Conservation (phyloP, 2,797 vertebrate species). For the Sandelia bainsii region DNA sequence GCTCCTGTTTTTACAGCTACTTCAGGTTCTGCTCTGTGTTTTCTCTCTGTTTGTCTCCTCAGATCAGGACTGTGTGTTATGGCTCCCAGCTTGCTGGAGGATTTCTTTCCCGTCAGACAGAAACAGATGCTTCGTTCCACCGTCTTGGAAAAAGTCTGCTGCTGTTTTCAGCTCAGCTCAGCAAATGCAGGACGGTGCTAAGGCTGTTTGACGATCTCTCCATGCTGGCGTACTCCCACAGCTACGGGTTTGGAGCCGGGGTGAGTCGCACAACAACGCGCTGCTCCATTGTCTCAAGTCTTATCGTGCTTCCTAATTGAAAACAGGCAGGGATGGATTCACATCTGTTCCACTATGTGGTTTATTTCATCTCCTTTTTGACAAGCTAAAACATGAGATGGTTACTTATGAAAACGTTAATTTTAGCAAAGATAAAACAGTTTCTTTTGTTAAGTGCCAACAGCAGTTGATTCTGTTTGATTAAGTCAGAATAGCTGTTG, state of each 20-base stretch:
- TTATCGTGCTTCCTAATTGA: background rate
- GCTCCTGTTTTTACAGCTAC: background rate
- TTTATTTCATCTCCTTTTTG: background rate
- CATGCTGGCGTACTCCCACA: conserved; percentile 88
- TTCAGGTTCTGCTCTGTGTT: background rate
- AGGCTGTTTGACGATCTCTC: conserved; percentile 93
- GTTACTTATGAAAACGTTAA: too few relatives aligned
- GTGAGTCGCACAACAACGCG: conserved; percentile 71
- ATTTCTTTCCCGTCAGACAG: conserved; percentile 75
- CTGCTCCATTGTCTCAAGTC: background rate
- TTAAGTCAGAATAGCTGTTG: too few relatives aligned
- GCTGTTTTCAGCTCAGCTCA: conserved; percentile 90
- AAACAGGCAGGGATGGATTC: background rate
- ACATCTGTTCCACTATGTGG: background rate
- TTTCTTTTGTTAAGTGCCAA: too few relatives aligned
- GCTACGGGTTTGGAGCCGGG: conserved; percentile 89
- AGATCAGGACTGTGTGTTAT: conserved; percentile 91
- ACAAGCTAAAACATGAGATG: background rate
- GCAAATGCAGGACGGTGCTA: conserved; percentile 91
- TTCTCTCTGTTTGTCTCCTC: background rate
- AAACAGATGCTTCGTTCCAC: conserved; percentile 54
- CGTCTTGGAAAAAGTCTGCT: conserved; percentile 86
- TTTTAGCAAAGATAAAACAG: background rate
- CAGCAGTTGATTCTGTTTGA: too few relatives aligned
- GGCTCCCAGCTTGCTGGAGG: conserved; percentile 92